phyloP scores from a whole-genome alignment of 2,888 invertebrate species.

The Nebria brevicollis region DNA sequence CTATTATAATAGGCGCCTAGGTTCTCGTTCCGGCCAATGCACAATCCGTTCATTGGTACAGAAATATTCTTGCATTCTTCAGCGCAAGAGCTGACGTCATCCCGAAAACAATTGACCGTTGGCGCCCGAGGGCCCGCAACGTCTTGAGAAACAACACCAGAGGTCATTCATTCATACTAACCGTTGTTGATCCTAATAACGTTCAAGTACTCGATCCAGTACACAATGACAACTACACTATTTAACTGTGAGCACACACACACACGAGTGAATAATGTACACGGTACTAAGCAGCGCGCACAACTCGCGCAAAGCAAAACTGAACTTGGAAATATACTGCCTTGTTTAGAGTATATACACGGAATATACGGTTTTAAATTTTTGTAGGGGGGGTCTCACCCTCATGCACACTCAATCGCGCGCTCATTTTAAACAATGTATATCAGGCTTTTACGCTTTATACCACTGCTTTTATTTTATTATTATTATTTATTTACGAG shows the following conservation, averaged over 20 bases:
- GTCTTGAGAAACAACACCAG: conserved; percentile 1
- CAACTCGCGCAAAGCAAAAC: neutral
- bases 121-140: neutral
- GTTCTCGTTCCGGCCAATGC: neutral
- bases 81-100: neutral
- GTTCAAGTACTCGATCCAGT: neutral
- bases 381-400: neutral
- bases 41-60: neutral
- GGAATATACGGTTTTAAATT: neutral
- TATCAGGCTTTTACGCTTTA: neutral
- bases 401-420: neutral
- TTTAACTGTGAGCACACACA: neutral
- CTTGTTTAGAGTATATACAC: neutral
- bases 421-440: neutral
- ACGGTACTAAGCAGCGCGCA: neutral
- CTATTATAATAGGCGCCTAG: neutral
- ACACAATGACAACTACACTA: neutral
- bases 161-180: conserved; percentile 1
- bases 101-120: conserved; percentile 1
- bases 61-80: neutral
- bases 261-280: neutral
- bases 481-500: neutral
- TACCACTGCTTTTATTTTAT: neutral
- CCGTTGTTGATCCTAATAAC: conserved; percentile 1
- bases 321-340: neutral